phyloP scores from a whole-genome alignment of 2,888 invertebrate genomes.

The Lathronympha strigana region DNA sequence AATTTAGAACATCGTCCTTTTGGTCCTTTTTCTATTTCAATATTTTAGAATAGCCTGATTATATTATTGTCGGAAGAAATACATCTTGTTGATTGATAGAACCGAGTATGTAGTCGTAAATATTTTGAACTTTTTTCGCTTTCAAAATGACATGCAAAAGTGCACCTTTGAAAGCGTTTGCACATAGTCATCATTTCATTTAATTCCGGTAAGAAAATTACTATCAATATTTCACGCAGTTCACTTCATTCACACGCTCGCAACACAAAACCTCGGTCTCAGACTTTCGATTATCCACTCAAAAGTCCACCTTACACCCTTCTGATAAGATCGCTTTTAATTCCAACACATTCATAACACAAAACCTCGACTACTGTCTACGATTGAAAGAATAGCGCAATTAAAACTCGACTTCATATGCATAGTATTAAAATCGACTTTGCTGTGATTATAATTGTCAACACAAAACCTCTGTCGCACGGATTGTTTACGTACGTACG shows the following conservation, averaged over 20 bases:
- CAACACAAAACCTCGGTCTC: constrained; percentile 32
- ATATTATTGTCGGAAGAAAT: no score
- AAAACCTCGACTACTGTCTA: constrained; percentile 23
- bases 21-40: no score
- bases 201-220: not conserved
- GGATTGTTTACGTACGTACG: constrained; percentile 10
- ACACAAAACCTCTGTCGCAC: constrained; percentile 37
- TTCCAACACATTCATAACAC: constrained; percentile 19
- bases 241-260: constrained; percentile 31
- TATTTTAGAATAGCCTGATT: no score
- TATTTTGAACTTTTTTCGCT: no score
- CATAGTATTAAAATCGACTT: not conserved
- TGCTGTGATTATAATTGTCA: constrained; percentile 12
- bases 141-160: no score
- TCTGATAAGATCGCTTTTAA: not conserved
- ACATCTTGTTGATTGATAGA: no score
- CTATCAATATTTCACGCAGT: not conserved
- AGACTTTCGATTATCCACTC: not conserved
- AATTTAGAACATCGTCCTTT: no score
- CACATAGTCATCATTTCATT: not conserved
- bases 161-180: no score
- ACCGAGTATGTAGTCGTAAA: no score
- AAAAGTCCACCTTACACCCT: not conserved
- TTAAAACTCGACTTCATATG: constrained; percentile 2
- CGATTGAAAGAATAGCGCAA: not conserved